These are phyloP conservation scores for Engystomops pustulosus DNA, from an alignment of 2,113 vertebrate genomes.

Conservation along the genomic window DNA sequence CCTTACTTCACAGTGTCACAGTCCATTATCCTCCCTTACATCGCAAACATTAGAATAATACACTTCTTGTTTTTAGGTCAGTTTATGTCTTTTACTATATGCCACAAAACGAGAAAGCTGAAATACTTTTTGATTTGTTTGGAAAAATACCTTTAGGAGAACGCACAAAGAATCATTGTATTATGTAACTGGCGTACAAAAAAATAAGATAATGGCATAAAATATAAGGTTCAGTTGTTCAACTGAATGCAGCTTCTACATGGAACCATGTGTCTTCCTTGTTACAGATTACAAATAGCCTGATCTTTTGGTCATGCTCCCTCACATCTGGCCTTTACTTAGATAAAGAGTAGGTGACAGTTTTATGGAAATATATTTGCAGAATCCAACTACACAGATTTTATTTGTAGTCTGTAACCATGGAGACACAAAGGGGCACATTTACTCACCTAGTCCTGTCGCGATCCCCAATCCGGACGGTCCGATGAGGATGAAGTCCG, in stretches of 20 bases:
- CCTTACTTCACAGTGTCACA: not conserved
- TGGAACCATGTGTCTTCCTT: not conserved
- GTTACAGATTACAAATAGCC: not conserved
- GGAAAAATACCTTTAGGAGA: not conserved
- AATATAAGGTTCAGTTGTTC: too few relatives aligned
- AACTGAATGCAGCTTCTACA: not conserved
- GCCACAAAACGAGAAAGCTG: not conserved
- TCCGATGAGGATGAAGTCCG: too few relatives aligned
- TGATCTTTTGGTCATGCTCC: too few relatives aligned
- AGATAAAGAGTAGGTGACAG: not conserved
- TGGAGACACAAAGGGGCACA: too few relatives aligned
- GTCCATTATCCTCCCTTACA: not conserved
- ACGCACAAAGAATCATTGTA: not conserved
- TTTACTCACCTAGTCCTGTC: too few relatives aligned
- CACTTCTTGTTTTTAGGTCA: not conserved
- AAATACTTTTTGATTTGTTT: conserved; percentile 3
- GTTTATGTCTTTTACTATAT: not conserved
- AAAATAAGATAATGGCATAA: not conserved
- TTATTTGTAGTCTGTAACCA: too few relatives aligned
- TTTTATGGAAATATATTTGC: too few relatives aligned
- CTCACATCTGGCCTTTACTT: too few relatives aligned
- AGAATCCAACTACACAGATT: too few relatives aligned
- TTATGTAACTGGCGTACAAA: not conserved
- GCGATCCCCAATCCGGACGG: too few relatives aligned
- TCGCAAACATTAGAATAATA: not conserved